Evolutionary conservation across 1,140 invertebrate genomes (phyloP).

Genomic region (Diorhabda elongata): DNA sequence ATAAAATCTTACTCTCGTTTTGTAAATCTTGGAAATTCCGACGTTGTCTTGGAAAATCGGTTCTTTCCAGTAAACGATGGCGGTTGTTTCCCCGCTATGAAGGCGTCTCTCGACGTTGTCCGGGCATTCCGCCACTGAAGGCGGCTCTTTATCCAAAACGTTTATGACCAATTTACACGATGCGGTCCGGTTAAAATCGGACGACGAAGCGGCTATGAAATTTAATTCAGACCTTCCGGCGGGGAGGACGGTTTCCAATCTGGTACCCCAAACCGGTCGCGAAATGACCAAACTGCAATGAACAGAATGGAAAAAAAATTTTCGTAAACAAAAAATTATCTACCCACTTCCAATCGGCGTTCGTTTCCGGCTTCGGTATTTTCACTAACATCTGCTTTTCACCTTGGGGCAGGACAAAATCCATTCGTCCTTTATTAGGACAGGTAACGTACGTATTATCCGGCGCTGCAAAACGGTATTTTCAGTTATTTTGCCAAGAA

Average conservation of each 20-base stretch:
- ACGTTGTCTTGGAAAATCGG: slow-evolving; percentile 64
- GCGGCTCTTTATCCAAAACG: slow-evolving; percentile 58
- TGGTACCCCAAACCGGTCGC: slow-evolving; percentile 60
- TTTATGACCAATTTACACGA: slow-evolving; percentile 60
- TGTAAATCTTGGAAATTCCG: slow-evolving; percentile 55
- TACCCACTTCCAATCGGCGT: slow-evolving; percentile 54
- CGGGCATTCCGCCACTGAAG: slow-evolving; percentile 58
- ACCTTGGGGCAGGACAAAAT: slow-evolving; percentile 53
- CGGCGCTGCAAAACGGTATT: slow-evolving; percentile 34
- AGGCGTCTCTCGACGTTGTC: slow-evolving; percentile 59
- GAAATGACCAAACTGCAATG: slow-evolving; percentile 56
- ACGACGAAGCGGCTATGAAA: slow-evolving; percentile 59
- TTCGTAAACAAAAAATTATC: background rate
- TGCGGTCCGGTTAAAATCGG: slow-evolving; percentile 49
- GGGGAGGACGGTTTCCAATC: slow-evolving; percentile 58
- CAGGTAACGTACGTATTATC: slow-evolving; percentile 61
- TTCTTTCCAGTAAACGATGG: slow-evolving; percentile 63
- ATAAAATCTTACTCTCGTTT: slow-evolving; percentile 55
- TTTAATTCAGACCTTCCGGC: slow-evolving; percentile 56
- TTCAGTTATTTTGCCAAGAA: too few species aligned
- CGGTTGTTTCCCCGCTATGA: slow-evolving; percentile 51
- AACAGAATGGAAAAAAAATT: background rate
- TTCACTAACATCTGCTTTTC: slow-evolving; percentile 54
- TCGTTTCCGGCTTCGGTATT: slow-evolving; percentile 62
- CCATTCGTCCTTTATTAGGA: slow-evolving; percentile 53